phyloP scores from a whole-genome alignment of 2,888 invertebrate species.

The Zaprionus bogoriensis region DNA sequence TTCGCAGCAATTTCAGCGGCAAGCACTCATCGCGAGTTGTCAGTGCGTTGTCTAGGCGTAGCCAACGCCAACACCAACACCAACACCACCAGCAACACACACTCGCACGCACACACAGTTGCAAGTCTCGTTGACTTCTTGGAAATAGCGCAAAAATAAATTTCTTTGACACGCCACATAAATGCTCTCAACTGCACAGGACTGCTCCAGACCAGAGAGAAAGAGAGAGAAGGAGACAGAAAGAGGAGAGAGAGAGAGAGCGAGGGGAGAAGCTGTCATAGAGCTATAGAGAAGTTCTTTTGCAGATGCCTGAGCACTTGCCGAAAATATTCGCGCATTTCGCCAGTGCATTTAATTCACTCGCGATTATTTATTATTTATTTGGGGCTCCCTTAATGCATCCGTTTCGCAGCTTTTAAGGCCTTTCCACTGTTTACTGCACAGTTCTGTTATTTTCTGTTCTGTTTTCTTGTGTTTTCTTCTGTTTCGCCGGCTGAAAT shows the following conservation, averaged over 20 bases:
- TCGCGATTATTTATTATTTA: conserved; percentile 38
- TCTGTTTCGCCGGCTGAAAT: conserved; percentile 30
- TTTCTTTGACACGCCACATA: conserved; percentile 63
- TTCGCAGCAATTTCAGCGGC: conserved; percentile 53
- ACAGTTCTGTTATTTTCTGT: neutral
- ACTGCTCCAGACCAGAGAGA: neutral
- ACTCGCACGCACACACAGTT: neutral
- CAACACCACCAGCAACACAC: conserved; percentile 1
- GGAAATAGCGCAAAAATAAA: conserved; percentile 59
- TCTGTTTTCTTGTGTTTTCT: conserved; percentile 2
- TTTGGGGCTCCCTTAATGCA: conserved; percentile 49
- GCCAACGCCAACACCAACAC: neutral
- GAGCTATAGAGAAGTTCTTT: neutral
- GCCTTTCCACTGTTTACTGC: conserved; percentile 33
- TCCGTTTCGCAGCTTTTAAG: conserved; percentile 24
- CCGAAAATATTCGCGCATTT: conserved; percentile 20
- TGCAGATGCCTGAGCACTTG: conserved; percentile 18
- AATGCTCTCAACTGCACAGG: conserved; percentile 30
- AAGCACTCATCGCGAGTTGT: conserved; percentile 59
- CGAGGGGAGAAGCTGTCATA: neutral
- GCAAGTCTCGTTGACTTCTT: conserved; percentile 47
- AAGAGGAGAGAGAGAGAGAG: neutral
- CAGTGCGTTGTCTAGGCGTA: conserved; percentile 36
- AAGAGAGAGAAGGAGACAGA: neutral
- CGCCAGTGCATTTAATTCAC: neutral